Conservation (phyloP, 2,888 invertebrate genomes). For the Hetaerina titia region DNA sequence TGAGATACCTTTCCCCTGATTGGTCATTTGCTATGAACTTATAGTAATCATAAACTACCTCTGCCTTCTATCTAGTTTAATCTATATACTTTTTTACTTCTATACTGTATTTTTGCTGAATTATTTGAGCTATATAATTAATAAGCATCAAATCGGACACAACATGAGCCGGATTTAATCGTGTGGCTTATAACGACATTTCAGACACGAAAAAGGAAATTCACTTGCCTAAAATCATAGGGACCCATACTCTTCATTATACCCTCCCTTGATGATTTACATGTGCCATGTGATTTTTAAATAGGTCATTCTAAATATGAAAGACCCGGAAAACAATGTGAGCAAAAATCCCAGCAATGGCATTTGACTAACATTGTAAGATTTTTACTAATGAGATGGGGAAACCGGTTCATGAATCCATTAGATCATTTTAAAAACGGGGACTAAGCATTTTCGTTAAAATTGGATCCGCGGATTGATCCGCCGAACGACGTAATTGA, state of each 20-base stretch:
- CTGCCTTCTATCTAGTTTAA: neutral
- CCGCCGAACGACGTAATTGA: neutral
- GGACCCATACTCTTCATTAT: no score
- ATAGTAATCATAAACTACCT: neutral
- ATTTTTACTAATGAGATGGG: neutral
- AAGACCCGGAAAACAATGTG: neutral
- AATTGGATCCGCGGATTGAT: neutral
- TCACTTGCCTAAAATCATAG: neutral
- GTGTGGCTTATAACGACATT: neutral
- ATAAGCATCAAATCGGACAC: no score
- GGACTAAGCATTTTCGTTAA: neutral
- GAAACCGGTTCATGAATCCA: neutral
- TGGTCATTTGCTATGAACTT: neutral
- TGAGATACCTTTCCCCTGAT: neutral
- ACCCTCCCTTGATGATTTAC: no score
- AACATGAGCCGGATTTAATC: neutral
- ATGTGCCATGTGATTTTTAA: no score
- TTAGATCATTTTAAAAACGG: neutral
- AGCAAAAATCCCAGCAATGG: neutral
- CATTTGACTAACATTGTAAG: neutral
- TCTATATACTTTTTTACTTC: neutral
- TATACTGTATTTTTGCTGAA: neutral
- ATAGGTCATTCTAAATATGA: neutral
- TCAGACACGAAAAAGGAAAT: neutral
- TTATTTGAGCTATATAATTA: neutral